Evolutionary conservation across 2,797 vertebrate species (phyloP).

Genomic region (Poeciliopsis gracilis): DNA sequence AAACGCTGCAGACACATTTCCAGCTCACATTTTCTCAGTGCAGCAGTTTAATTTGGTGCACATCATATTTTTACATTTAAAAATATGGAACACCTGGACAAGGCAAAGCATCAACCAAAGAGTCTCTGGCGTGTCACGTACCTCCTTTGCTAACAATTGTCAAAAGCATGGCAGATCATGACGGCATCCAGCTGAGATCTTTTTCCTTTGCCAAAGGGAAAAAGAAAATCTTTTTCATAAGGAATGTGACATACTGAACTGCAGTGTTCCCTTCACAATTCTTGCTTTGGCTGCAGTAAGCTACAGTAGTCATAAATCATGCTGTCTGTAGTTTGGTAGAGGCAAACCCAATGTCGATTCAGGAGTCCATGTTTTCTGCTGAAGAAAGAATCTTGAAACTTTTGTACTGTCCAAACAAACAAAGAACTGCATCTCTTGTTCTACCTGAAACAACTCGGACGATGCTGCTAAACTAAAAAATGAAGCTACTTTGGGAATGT

Average conservation of each 20-base stretch:
- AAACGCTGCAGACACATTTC: neutral
- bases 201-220: constrained; percentile 25
- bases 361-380: neutral
- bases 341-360: neutral
- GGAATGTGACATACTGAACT: constrained; percentile 14
- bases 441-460: constrained; percentile 46
- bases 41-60: constrained; percentile 29
- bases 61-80: constrained; percentile 4
- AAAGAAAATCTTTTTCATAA: constrained; percentile 5
- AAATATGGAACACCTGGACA: constrained; percentile 33
- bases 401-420: constrained; percentile 67
- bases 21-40: constrained; percentile 22
- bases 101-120: constrained; percentile 18
- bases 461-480: constrained; percentile 42
- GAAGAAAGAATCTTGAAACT: neutral
- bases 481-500: constrained; percentile 38
- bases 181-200: constrained; percentile 9
- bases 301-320: constrained; percentile 8
- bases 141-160: constrained; percentile 20
- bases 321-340: neutral
- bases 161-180: constrained; percentile 23
- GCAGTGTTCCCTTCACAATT: constrained; percentile 18
- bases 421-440: constrained; percentile 59
- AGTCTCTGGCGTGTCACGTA: constrained; percentile 9
- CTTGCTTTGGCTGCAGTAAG: constrained; percentile 21